These are phyloP conservation scores for Malurus leucopterus DNA, from an alignment of 2,797 vertebrate species.

Conservation along the genomic window DNA sequence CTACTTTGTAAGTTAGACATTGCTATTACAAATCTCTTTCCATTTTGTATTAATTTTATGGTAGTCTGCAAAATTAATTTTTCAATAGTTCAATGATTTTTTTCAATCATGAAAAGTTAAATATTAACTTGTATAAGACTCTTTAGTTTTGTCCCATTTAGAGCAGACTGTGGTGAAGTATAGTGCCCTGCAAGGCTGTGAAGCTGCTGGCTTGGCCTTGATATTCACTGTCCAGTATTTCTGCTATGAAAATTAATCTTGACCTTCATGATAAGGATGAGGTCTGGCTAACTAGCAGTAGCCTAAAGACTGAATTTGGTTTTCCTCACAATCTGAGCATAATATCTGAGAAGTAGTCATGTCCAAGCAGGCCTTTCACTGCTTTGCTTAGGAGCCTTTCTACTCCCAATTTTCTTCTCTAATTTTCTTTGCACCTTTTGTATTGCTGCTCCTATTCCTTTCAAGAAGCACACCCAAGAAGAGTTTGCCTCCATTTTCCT, in stretches of 20 bases:
- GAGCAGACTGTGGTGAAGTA: neutral
- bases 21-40: neutral
- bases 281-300: neutral
- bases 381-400: neutral
- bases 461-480: neutral
- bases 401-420: neutral
- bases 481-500: neutral
- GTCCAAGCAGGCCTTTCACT: neutral
- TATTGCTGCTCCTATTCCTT: neutral
- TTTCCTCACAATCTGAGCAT: neutral
- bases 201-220: neutral
- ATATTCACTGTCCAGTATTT: neutral
- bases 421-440: neutral
- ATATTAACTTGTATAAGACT: neutral
- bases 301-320: neutral
- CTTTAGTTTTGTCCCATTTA: neutral
- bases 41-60: neutral
- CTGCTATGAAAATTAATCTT: neutral
- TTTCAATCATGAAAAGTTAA: neutral
- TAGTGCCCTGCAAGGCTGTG: neutral
- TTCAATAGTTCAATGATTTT: neutral
- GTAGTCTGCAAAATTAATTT: neutral
- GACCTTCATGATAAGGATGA: neutral
- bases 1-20: neutral
- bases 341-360: neutral